These are phyloP conservation scores for Falco concolor DNA, from an alignment of 2,797 vertebrate genomes.

Conservation along the genomic window DNA sequence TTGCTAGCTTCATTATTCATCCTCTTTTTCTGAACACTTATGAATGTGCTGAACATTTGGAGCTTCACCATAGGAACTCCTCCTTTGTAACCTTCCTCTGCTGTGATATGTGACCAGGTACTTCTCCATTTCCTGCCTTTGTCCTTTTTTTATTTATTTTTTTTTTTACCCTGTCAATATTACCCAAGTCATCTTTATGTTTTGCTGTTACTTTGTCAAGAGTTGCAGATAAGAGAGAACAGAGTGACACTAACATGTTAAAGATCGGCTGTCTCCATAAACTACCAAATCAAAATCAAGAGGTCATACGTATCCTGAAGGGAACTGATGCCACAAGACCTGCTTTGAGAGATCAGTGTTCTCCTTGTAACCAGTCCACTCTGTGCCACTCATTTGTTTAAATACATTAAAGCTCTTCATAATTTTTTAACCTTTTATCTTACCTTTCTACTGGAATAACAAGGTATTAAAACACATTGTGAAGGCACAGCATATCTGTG, in stretches of 20 bases:
- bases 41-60: background rate
- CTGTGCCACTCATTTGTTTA: background rate
- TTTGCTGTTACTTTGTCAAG: background rate
- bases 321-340: background rate
- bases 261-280: background rate
- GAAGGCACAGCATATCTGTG: background rate
- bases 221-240: background rate
- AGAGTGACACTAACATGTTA: background rate
- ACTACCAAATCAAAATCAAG: background rate
- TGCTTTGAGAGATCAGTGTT: background rate
- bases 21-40: background rate
- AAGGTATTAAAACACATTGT: background rate
- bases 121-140: background rate
- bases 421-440: background rate
- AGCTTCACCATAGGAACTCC: background rate
- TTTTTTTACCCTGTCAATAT: background rate
- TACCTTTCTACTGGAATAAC: background rate
- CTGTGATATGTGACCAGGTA: background rate
- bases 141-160: background rate
- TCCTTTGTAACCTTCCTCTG: background rate
- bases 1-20: background rate
- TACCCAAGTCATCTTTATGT: background rate
- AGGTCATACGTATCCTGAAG: background rate
- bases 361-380: background rate
- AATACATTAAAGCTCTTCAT: background rate